These are phyloP conservation scores for Bombyx mandarina DNA, from an alignment of 1,140 invertebrate species.

Conservation along the genomic window DNA sequence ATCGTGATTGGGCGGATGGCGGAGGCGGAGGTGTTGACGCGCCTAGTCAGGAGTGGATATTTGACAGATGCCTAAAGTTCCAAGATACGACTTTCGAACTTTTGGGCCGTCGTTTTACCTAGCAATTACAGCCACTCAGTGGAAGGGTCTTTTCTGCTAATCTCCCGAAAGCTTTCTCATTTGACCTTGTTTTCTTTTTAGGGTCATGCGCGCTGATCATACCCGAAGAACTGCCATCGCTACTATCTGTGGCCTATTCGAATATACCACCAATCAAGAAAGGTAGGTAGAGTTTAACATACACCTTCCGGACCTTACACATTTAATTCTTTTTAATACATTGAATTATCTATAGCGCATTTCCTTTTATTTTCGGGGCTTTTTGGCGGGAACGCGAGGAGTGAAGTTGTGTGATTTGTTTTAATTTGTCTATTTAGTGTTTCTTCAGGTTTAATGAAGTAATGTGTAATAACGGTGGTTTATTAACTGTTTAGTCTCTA, in stretches of 20 bases:
- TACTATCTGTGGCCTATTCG: conserved; percentile 82
- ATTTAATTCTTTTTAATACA: neutral
- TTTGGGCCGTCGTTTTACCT: neutral
- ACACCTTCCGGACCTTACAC: neutral
- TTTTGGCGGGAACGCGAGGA: neutral
- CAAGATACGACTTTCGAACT: neutral
- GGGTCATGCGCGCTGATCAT: conserved; percentile 72
- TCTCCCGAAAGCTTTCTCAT: neutral
- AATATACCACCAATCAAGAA: conserved; percentile 88
- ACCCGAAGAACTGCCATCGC: conserved; percentile 82
- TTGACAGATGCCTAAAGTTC: neutral
- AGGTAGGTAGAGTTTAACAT: conserved; percentile 68
- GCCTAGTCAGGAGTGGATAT: too few relatives aligned
- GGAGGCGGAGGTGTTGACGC: too few relatives aligned
- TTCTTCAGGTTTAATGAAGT: too few relatives aligned
- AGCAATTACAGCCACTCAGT: neutral
- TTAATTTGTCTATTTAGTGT: neutral
- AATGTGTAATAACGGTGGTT: too few relatives aligned
- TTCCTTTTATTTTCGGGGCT: neutral
- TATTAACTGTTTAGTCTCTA: too few relatives aligned
- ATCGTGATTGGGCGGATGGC: too few relatives aligned
- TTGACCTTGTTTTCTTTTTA: conserved; percentile 21
- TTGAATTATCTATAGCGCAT: neutral
- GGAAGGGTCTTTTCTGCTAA: neutral
- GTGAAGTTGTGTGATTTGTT: neutral